Percentiles rank a stretch among this genome's conserved stretches.
phyloP scores from a whole-genome alignment of 1,140 invertebrate species.

The Euura saliciscinereae region DNA sequence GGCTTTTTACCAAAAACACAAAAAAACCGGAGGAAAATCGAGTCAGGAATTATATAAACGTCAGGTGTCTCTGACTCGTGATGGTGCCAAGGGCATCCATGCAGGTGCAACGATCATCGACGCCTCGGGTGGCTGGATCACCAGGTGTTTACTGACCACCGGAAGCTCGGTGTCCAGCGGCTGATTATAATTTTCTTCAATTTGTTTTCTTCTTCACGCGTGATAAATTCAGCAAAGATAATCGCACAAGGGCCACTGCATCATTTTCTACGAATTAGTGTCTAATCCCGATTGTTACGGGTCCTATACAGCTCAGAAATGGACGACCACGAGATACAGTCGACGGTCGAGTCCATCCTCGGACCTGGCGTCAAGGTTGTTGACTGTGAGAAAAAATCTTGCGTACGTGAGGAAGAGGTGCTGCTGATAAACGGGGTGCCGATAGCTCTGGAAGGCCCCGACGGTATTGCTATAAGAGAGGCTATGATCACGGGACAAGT shows the following conservation, averaged over 20 bases:
- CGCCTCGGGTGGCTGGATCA: background rate
- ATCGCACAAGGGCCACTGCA: conserved; percentile 35
- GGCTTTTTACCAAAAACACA: no score
- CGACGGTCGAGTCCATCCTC: conserved; percentile 77
- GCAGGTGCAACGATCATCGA: background rate
- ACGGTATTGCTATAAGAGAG: conserved; percentile 72
- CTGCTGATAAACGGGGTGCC: conserved; percentile 77
- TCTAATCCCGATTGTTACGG: conserved; percentile 17
- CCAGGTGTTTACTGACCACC: background rate
- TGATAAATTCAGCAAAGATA: no score
- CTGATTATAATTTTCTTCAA: background rate
- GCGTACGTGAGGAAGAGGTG: conserved; percentile 75
- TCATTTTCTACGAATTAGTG: background rate
- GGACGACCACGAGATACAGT: conserved; percentile 78
- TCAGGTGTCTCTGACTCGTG: background rate
- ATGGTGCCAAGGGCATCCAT: background rate
- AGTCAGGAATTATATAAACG: background rate
- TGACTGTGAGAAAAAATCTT: conserved; percentile 77
- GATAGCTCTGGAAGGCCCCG: conserved; percentile 71
- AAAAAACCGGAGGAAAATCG: background rate
- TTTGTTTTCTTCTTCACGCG: no score
- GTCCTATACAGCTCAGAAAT: conserved; percentile 49
- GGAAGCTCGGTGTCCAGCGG: background rate
- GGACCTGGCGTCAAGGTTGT: conserved; percentile 77
- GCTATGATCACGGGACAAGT: conserved; percentile 74